Base-by-base conservation (phyloP, 1,140 invertebrate species). In the Ceratitis capitata region DNA sequence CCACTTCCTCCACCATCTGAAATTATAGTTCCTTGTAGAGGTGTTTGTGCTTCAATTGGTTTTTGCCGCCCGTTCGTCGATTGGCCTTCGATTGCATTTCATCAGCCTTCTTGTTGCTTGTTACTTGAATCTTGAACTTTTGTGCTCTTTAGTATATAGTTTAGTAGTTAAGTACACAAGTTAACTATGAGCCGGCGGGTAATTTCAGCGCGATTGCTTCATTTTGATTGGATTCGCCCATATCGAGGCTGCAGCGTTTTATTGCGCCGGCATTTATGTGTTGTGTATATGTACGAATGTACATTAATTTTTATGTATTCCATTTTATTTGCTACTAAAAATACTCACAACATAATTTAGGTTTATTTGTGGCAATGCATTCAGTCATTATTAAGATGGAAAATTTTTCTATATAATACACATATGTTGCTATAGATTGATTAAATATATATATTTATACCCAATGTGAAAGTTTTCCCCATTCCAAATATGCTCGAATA, bases 181-280 rank as follows among this genome's bases (percentile, higher is more conserved):
- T 78, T 78, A 45, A n/a, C n/a, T 78, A 16, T 26, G n/a, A 23
- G 69, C 69, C 35, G 19, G 39, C 5, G 35, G 69, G 39, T 45
- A 78, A 78, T 78, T 78, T 78, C 16, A 69, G 29, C 32, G 61
- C 61, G 61, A 69, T 69, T 69, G 61, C 61, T 78, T 78, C 39
- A 78, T 78, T 78, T 78, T 78, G 35, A 78, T 78, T 45, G 19
- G n/a, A 47, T 45, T 16, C 69, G 42, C 69, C 45, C 6, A 6
- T 58, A 19, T 78, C 0, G 39, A 23, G 4, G 23, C 69, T 78
- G 42, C 3, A 23, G 69, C 39, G 14, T 78, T 42, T 78, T 26
- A 45, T 42, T 23, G 19, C 10, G 23, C 26, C n/a, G n/a, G n/a
- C n/a, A n/a, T n/a, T n/a, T n/a, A 61, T 29, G 5, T 61, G 7